Evolutionary conservation across 1,140 invertebrate species (phyloP).

Genomic region (Cecropterus lyciades): DNA sequence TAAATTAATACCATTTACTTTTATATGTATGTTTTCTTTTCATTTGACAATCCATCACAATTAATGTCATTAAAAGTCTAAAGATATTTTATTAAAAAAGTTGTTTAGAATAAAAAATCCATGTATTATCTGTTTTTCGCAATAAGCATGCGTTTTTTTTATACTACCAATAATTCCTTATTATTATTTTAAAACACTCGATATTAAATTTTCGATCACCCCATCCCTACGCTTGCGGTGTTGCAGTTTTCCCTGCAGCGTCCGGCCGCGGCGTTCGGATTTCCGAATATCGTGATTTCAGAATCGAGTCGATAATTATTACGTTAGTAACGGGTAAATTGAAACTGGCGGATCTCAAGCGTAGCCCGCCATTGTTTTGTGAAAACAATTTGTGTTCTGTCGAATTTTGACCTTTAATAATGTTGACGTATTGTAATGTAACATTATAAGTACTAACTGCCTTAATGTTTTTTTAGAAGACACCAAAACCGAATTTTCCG

Average conservation of each 20-base stretch:
- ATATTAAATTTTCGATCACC: neutral
- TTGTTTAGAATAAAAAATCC: no score
- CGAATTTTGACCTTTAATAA: neutral
- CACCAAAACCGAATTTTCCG: no score
- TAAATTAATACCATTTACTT: no score
- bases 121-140: no score
- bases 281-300: conserved; percentile 54
- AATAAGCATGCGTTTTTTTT: no score
- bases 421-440: neutral
- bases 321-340: conserved; percentile 53
- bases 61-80: no score
- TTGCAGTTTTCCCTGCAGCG: neutral
- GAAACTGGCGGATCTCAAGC: conserved; percentile 41
- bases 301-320: conserved; percentile 57
- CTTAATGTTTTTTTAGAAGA: no score
- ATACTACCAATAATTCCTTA: no score
- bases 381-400: conserved; percentile 9
- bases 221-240: neutral
- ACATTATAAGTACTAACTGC: no score
- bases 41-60: no score
- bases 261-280: conserved; percentile 20
- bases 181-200: neutral
- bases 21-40: no score
- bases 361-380: conserved; percentile 1
- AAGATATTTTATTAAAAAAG: no score